Conservation (phyloP, 2,113 vertebrate species). For the Gymnorhina tibicen region DNA sequence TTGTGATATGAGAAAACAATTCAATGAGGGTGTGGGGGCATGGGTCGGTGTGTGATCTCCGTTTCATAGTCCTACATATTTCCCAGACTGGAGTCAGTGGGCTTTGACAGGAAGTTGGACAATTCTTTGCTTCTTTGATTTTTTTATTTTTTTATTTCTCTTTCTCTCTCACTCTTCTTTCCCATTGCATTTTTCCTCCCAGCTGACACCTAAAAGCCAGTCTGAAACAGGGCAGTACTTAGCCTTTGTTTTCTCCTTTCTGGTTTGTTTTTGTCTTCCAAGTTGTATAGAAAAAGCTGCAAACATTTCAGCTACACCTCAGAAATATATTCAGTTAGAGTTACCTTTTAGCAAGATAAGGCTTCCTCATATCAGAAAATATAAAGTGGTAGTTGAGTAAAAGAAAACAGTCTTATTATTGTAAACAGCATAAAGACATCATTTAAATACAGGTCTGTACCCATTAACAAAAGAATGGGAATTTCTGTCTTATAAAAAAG, state of each 20-base stretch:
- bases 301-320: neutral
- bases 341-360: neutral
- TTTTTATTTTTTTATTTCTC: neutral
- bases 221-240: neutral
- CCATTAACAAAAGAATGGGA: neutral
- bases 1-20: neutral
- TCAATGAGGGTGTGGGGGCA: neutral
- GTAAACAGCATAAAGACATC: neutral
- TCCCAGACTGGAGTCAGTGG: neutral
- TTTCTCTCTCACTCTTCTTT: neutral
- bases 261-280: neutral
- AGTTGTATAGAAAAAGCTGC: neutral
- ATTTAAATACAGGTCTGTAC: neutral
- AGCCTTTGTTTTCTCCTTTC: neutral
- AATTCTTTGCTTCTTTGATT: neutral
- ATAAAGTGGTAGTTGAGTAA: neutral
- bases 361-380: neutral
- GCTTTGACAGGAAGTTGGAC: neutral
- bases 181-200: neutral
- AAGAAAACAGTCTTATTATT: neutral
- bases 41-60: neutral
- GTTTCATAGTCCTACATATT: neutral
- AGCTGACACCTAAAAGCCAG: neutral
- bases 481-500: neutral
- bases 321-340: neutral